Evolutionary conservation across 1,140 invertebrate genomes (phyloP).

Genomic region (Rhyacophila brunnea): DNA sequence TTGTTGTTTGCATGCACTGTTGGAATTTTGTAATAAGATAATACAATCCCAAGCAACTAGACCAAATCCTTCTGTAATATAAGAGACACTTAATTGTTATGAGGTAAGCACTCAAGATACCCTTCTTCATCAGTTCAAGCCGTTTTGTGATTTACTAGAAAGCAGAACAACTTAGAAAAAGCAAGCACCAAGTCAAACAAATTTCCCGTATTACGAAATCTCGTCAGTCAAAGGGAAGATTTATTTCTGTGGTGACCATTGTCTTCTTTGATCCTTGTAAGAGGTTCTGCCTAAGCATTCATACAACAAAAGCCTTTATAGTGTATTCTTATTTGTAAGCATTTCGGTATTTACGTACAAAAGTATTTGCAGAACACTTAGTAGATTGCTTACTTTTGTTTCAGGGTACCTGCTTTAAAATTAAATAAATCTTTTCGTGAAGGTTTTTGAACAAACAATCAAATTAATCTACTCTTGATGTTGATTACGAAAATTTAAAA

Average conservation of each 20-base stretch:
- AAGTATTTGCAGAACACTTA: constrained; percentile 9
- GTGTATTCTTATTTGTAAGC: constrained; percentile 5
- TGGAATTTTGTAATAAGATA: no score
- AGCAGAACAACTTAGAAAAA: background rate
- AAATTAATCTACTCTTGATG: no score
- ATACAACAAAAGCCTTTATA: constrained; percentile 2
- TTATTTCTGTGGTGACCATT: constrained; percentile 11
- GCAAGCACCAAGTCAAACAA: constrained; percentile 2
- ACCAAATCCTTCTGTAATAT: no score
- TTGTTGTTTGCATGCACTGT: no score
- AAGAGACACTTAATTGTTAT: no score
- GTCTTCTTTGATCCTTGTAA: constrained; percentile 6
- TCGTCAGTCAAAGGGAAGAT: constrained; percentile 6
- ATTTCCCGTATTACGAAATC: constrained; percentile 5
- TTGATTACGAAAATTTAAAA: no score
- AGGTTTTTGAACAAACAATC: no score
- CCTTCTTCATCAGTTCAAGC: background rate
- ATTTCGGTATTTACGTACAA: constrained; percentile 1
- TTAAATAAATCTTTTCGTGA: no score
- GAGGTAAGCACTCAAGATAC: no score
- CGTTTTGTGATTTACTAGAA: background rate
- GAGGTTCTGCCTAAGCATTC: constrained; percentile 2
- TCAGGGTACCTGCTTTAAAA: no score
- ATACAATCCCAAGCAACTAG: no score
- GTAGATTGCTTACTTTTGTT: constrained; percentile 6